Conservation (phyloP, 2,888 invertebrate species). For the Clitarchus hookeri region DNA sequence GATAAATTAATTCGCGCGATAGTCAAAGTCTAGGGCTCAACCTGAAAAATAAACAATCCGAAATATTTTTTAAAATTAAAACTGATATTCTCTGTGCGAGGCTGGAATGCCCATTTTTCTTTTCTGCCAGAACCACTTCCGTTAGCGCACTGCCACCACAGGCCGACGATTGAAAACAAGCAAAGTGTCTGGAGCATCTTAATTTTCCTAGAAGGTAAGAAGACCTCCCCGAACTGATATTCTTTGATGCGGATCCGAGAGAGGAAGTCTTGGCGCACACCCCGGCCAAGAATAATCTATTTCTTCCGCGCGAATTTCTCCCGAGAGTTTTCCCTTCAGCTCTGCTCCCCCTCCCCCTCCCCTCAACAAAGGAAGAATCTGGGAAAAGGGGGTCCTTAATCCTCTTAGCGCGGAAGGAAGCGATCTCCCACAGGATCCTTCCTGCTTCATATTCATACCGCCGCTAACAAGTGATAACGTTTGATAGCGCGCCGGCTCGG, state of each 20-base stretch:
- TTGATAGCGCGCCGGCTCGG: background rate
- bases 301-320: slow-evolving; percentile 4
- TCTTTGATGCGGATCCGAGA: background rate
- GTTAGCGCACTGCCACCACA: no score
- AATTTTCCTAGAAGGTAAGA: background rate
- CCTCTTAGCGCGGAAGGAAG: background rate
- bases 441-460: slow-evolving; percentile 10
- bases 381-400: background rate
- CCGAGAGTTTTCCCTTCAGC: background rate
- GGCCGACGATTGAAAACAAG: background rate
- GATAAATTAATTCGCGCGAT: no score
- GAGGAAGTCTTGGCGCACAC: background rate
- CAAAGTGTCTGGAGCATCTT: background rate
- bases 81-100: no score
- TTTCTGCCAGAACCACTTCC: no score
- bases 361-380: background rate
- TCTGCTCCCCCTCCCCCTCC: background rate
- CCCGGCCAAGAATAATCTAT: background rate
- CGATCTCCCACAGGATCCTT: background rate
- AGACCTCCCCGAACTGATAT: background rate
- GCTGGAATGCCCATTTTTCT: no score
- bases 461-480: background rate
- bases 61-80: no score
- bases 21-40: no score
- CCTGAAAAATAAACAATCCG: no score